Evolutionary conservation across 1,140 invertebrate species (phyloP).

Genomic region (Drosophila miranda): DNA sequence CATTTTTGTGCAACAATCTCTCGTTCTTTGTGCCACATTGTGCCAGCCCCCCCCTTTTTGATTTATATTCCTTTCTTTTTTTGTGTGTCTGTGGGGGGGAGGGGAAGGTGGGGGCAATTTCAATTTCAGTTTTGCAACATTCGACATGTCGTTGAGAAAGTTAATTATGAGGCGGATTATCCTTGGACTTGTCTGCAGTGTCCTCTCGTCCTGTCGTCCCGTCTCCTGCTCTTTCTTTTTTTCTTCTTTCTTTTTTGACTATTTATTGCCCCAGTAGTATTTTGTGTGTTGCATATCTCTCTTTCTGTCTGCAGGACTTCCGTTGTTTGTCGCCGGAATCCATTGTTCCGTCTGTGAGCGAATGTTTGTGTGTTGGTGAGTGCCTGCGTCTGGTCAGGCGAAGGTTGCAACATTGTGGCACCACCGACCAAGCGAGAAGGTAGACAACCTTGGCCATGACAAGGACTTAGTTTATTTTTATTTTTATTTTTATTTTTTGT

Average conservation of each 20-base stretch:
- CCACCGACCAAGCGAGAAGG: slow-evolving; percentile 16
- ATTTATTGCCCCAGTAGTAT: slow-evolving; percentile 36
- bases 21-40: slow-evolving; percentile 18
- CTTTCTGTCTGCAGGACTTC: slow-evolving; percentile 29
- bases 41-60: slow-evolving; percentile 9
- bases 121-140: slow-evolving; percentile 64
- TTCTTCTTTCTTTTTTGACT: slow-evolving; percentile 2
- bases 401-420: slow-evolving; percentile 39
- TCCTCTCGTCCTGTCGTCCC: slow-evolving; percentile 28
- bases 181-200: slow-evolving; percentile 73
- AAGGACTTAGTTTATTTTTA: slow-evolving; percentile 35
- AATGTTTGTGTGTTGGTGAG: slow-evolving; percentile 4
- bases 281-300: slow-evolving; percentile 20
- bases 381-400: slow-evolving; percentile 29
- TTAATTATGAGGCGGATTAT: slow-evolving; percentile 64
- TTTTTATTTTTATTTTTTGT: slow-evolving; percentile 22
- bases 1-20: slow-evolving; percentile 78
- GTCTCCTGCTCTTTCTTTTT: not conserved
- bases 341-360: slow-evolving; percentile 32
- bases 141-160: slow-evolving; percentile 59
- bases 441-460: slow-evolving; percentile 52
- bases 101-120: slow-evolving; percentile 38
- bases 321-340: slow-evolving; percentile 16
- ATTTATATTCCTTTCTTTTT: slow-evolving; percentile 39
- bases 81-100: too few relatives aligned